Evolutionary conservation across 2,113 vertebrate species (phyloP).

Genomic region (Campylorhamphus procurvoides): DNA sequence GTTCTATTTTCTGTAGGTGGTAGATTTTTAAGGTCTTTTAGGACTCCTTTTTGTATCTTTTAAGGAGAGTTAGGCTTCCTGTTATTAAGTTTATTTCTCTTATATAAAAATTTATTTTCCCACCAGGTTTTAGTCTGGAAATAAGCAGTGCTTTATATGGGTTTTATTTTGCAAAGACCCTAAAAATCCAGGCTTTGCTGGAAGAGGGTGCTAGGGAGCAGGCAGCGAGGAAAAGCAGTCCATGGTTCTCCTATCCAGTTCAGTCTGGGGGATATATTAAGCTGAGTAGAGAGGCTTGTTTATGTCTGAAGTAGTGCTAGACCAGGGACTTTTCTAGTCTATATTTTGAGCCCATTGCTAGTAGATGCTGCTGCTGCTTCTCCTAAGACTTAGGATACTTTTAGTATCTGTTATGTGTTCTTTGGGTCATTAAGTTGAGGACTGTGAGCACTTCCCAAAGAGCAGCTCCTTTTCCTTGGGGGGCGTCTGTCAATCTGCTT

Average conservation of each 20-base stretch:
- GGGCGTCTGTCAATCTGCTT: neutral
- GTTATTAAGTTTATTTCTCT: neutral
- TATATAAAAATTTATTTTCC: neutral
- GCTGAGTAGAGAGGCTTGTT: neutral
- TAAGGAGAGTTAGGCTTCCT: neutral
- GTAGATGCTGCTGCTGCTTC: neutral
- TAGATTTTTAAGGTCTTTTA: neutral
- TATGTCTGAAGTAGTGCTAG: neutral
- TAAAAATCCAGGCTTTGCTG: neutral
- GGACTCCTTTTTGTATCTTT: neutral
- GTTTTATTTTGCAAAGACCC: rapidly evolving
- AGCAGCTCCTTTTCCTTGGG: neutral
- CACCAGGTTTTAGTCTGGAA: neutral
- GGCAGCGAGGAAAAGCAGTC: rapidly evolving
- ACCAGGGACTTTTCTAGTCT: rapidly evolving
- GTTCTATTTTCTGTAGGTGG: rapidly evolving
- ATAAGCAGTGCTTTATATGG: rapidly evolving
- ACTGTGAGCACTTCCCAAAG: neutral
- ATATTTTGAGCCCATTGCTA: neutral
- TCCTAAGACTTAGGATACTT: neutral
- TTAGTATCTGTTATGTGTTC: rapidly evolving
- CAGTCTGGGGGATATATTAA: rapidly evolving
- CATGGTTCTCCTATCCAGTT: rapidly evolving
- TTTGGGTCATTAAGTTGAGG: no score
- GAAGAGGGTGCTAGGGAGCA: neutral